Conservation (phyloP, 2,888 invertebrate species). For the Tuberolachnus salignus region DNA sequence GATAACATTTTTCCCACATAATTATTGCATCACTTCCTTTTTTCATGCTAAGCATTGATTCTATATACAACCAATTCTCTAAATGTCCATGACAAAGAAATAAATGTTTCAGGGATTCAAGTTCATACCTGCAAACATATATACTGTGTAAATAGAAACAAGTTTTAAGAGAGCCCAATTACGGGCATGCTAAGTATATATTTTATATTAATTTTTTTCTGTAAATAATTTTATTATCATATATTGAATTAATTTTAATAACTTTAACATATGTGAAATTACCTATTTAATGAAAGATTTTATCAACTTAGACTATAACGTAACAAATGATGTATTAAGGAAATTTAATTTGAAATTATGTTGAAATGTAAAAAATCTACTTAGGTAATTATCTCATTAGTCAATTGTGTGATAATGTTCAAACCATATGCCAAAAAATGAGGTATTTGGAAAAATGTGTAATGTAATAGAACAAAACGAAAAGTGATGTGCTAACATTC, state of each 20-base stretch:
- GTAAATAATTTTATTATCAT: no score
- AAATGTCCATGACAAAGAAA: slow-evolving; percentile 38
- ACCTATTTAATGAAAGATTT: no score
- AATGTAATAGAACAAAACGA: neutral
- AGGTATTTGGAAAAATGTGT: no score
- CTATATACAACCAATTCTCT: slow-evolving; percentile 36
- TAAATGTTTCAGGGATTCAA: slow-evolving; percentile 33
- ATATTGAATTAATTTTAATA: no score
- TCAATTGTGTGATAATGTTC: no score
- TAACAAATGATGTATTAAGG: no score
- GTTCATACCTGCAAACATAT: slow-evolving; percentile 37
- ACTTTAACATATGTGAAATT: no score
- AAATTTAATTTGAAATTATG: no score
- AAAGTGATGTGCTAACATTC: neutral
- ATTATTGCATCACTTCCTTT: slow-evolving; percentile 26
- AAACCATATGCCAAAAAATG: neutral
- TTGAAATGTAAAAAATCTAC: no score
- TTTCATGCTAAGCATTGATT: slow-evolving; percentile 26
- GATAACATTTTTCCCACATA: slow-evolving; percentile 31
- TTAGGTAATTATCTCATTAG: no score
- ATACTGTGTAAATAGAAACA: neutral
- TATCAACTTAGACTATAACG: no score
- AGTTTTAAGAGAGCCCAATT: neutral
- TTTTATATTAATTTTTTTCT: neutral
- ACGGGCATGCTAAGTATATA: neutral